Evolutionary conservation across 92 coral and sea anemone species (phyloP).

Genomic region (Heteractis magnifica): DNA sequence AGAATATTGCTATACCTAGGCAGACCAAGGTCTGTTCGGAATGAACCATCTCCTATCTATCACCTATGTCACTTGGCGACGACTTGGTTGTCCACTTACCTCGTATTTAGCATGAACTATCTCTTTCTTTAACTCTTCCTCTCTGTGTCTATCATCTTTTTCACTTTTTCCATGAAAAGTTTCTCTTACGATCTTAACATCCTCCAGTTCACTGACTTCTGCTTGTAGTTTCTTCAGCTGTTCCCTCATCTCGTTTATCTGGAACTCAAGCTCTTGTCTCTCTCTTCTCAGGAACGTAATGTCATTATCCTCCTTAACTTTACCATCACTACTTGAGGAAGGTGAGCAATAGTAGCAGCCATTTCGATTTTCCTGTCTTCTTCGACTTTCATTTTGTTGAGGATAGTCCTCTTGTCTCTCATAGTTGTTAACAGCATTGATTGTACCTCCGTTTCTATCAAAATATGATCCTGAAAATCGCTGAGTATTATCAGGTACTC

Average conservation of each 20-base stretch:
- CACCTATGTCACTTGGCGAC: too few relatives aligned
- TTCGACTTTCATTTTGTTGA: neutral
- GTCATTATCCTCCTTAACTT: constrained; percentile 55
- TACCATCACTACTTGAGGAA: neutral
- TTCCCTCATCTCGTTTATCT: constrained; percentile 67
- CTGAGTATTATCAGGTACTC: neutral
- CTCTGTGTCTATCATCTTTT: neutral
- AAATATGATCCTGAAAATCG: neutral
- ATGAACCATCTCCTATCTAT: too few relatives aligned
- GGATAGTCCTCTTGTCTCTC: constrained; percentile 5
- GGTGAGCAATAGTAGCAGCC: constrained; percentile 7
- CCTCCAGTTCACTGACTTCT: constrained; percentile 75
- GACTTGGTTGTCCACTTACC: neutral
- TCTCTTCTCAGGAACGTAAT: constrained; percentile 54
- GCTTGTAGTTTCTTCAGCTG: constrained; percentile 66
- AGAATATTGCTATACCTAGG: too few relatives aligned
- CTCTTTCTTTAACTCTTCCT: constrained; percentile 23
- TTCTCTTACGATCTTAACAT: constrained; percentile 63
- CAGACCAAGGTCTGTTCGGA: too few relatives aligned
- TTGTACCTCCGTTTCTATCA: neutral
- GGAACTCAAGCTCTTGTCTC: constrained; percentile 65
- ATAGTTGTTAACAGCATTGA: neutral
- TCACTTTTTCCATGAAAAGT: constrained; percentile 38
- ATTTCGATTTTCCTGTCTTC: neutral
- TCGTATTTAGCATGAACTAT: constrained; percentile 13